These are phyloP conservation scores for Anoplopoma fimbria DNA, from an alignment of 2,113 vertebrate species.

Conservation along the genomic window DNA sequence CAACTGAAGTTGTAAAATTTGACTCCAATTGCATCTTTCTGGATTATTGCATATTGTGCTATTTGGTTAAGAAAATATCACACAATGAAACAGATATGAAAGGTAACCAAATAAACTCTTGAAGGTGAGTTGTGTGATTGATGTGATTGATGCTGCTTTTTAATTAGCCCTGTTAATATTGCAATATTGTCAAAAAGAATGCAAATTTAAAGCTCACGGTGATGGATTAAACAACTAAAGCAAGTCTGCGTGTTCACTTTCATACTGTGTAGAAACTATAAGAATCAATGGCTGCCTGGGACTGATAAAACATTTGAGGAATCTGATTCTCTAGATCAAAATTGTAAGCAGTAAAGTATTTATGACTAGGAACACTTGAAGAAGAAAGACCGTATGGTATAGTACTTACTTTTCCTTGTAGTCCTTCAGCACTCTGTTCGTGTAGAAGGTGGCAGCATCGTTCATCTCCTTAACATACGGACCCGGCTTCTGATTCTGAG, in stretches of 20 bases:
- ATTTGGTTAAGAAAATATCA: not conserved
- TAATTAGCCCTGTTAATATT: not conserved
- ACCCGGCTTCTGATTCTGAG: slow-evolving; percentile 94
- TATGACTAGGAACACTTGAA: too few species aligned
- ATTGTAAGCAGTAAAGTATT: not conserved
- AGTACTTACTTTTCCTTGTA: slow-evolving; percentile 96
- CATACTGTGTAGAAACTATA: not conserved
- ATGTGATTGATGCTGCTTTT: not conserved
- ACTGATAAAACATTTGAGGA: not conserved
- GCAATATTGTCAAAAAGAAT: not conserved
- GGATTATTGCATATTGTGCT: not conserved
- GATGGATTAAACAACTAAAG: not conserved
- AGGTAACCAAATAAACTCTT: not conserved
- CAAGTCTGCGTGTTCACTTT: not conserved
- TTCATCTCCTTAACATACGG: slow-evolving; percentile 99
- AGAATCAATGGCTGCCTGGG: not conserved
- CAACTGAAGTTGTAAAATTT: not conserved
- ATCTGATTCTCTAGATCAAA: not conserved
- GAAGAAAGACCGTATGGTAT: too few species aligned
- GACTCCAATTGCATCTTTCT: not conserved
- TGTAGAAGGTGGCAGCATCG: slow-evolving; percentile 97
- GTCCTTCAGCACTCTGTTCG: slow-evolving; percentile 98
- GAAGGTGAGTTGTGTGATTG: too few species aligned
- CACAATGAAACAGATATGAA: not conserved
- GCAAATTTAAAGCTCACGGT: not conserved